These are phyloP conservation scores for Onychomys leucogaster DNA, from an alignment of 2,797 vertebrate genomes.

Conservation along the genomic window DNA sequence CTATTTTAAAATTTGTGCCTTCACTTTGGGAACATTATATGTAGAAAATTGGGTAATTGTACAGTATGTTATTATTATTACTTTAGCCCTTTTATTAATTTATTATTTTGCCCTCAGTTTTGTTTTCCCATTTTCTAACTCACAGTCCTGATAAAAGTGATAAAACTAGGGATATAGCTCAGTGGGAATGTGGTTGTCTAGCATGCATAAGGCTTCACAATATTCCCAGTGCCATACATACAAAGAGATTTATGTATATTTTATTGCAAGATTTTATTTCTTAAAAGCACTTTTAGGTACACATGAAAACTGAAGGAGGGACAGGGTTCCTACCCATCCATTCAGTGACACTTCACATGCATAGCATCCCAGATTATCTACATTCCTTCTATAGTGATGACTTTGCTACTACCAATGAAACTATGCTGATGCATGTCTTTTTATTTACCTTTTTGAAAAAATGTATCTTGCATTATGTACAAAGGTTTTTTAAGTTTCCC, in stretches of 20 bases:
- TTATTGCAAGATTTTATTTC: background rate
- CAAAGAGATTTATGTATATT: background rate
- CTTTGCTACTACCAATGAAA: background rate
- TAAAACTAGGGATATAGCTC: background rate
- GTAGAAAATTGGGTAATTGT: background rate
- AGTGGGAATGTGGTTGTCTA: background rate
- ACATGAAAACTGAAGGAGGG: background rate
- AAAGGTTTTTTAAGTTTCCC: slow-evolving; percentile 50
- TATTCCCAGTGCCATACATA: background rate
- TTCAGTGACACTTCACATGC: background rate
- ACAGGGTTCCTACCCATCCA: background rate
- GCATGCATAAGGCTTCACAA: background rate
- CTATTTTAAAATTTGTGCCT: slow-evolving; percentile 11
- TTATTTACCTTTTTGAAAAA: background rate
- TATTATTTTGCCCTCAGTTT: background rate
- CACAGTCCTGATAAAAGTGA: background rate
- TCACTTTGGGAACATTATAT: background rate
- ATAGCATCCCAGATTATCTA: background rate
- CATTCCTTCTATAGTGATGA: background rate
- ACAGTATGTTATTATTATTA: background rate
- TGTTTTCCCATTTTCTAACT: background rate
- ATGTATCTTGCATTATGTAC: background rate
- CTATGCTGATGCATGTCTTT: background rate
- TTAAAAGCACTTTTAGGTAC: background rate
- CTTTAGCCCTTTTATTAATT: background rate